A percentile compares a stretch with the other conserved stretches of the same genome.
These are phyloP conservation scores for Platerodrilus igneus DNA, from an alignment of 2,888 invertebrate genomes.

Conservation along the genomic window DNA sequence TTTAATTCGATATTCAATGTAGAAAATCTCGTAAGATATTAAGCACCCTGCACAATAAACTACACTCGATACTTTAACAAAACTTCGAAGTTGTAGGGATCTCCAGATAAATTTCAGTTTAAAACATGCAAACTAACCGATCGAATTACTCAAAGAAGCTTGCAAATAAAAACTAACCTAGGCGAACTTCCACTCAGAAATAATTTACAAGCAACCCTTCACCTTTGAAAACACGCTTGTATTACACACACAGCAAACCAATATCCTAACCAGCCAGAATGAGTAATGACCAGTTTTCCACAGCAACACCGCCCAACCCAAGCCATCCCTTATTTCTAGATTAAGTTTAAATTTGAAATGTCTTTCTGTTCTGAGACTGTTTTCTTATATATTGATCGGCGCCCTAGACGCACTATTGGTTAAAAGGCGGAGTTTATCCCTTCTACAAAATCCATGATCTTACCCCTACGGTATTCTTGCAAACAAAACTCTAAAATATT, in stretches of 20 bases:
- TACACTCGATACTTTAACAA: too few species aligned
- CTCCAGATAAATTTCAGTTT: too few species aligned
- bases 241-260: slow-evolving; percentile 46
- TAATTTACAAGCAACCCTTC: slow-evolving; percentile 48
- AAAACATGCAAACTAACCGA: too few species aligned
- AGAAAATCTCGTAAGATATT: too few species aligned
- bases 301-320: slow-evolving; percentile 43
- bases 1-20: too few species aligned
- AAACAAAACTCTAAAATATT: slow-evolving; percentile 25
- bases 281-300: slow-evolving; percentile 50
- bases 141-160: too few species aligned
- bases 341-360: slow-evolving; percentile 46
- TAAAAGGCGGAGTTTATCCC: slow-evolving; percentile 45
- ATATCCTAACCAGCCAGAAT: slow-evolving; percentile 47
- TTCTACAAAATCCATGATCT: slow-evolving; percentile 32
- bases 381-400: slow-evolving; percentile 49
- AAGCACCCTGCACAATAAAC: too few species aligned
- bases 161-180: too few species aligned
- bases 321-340: slow-evolving; percentile 21
- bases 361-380: slow-evolving; percentile 50
- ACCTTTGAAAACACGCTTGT: slow-evolving; percentile 48
- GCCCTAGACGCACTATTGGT: slow-evolving; percentile 41
- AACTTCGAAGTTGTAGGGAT: too few species aligned
- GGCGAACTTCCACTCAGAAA: too few species aligned
- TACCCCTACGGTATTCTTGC: slow-evolving; percentile 33